Evolutionary conservation across 2,888 invertebrate species (phyloP), one percentile per base, ranked within the genome.

Genomic region (Harmothoe impar): DNA sequence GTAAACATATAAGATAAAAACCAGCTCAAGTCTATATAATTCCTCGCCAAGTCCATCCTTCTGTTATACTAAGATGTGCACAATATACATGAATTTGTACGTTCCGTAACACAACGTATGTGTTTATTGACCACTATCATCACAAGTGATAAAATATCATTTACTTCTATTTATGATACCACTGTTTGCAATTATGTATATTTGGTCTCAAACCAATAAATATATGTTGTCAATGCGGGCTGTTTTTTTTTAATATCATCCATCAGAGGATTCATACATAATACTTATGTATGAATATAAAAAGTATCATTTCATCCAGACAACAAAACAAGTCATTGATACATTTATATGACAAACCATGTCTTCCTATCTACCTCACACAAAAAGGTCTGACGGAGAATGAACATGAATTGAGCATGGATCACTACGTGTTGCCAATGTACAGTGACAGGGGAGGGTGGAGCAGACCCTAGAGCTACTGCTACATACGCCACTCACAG

Each of bases 371-470:
- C 29, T 72, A 72, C 20, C 7, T 62, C n/a, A 62, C 62, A 62
- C n/a, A 72, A 29, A 72, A 72, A 72, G 29, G 72, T 29, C 72
- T 72, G 72, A 72, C 72, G 72, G 72, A 29, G 31, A 15, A 15
- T 15, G 15, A 72, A 72, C 72, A 72, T 72, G n/a, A 72, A 72
- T 72, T 72, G 72, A 72, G 72, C 72, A 72, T 72, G 15, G 25
- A 62, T 62, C 62, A 62, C 20, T 62, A 62, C 62, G 62, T 62
- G 20, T 62, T 20, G 23, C 62, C 62, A 62, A 43, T 43, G 43
- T n/a, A 62, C 62, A n/a, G 62, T 20, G 54, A 52, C 17, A 10
- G 54, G 54, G 62, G 62, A 20, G 62, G n/a, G 62, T 62, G 62
- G 62, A n/a, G 20, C 62, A 3, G 7, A n/a, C 62, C 20, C n/a